phyloP scores from a whole-genome alignment of 2,113 vertebrate genomes.

The Aptenodytes forsteri region DNA sequence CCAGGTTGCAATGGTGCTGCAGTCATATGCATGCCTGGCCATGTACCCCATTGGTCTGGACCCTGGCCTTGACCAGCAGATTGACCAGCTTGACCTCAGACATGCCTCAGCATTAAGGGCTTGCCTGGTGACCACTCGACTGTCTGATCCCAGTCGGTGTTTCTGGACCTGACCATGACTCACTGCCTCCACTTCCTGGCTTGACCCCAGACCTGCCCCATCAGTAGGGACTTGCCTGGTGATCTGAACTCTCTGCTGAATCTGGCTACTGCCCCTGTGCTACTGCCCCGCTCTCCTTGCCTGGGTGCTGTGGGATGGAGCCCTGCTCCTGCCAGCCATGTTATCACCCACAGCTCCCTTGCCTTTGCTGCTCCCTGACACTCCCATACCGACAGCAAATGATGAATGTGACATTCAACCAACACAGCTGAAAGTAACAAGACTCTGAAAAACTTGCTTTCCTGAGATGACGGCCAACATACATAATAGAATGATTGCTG shows the following conservation, averaged over 20 bases:
- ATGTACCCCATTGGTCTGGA: background rate
- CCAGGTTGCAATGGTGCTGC: background rate
- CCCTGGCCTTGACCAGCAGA: background rate
- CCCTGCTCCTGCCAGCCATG: background rate
- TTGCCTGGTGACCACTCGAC: background rate
- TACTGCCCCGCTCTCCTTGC: background rate
- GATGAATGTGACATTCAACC: background rate
- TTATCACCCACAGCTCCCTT: background rate
- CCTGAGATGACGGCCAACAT: background rate
- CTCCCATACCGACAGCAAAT: background rate
- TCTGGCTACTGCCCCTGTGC: background rate
- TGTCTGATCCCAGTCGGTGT: background rate
- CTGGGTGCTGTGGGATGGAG: background rate
- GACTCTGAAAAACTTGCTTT: background rate
- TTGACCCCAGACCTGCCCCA: background rate
- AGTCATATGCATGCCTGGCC: background rate
- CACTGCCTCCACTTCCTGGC: background rate
- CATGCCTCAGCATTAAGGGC: background rate
- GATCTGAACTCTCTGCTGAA: background rate
- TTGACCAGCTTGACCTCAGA: background rate
- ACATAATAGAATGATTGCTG: background rate
- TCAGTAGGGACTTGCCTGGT: background rate
- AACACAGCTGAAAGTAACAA: background rate
- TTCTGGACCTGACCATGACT: background rate
- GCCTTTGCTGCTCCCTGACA: background rate